A percentile compares a stretch with the other conserved stretches of the same genome.
Evolutionary conservation across 2,888 invertebrate species (phyloP).

Genomic region (Harmothoe impar): DNA sequence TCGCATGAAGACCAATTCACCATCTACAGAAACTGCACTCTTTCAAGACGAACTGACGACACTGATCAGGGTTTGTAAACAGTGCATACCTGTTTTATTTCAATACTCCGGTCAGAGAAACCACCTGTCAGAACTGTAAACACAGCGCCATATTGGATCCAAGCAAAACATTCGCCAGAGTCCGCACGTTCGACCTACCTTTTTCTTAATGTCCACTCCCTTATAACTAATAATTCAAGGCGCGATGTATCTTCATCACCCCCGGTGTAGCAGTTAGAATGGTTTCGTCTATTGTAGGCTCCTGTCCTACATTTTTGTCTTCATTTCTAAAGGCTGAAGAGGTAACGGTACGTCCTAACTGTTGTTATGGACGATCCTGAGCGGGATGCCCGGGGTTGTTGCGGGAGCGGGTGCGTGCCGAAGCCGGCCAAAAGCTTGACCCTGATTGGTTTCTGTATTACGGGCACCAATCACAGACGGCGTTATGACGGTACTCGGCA

Average conservation of each 20-base stretch:
- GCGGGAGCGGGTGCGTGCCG: constrained; percentile 13
- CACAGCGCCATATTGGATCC: constrained; percentile 64
- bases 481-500: constrained; percentile 16
- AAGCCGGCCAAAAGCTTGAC: too few relatives aligned
- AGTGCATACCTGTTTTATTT: not conserved
- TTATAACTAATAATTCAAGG: not conserved
- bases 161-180: constrained; percentile 62
- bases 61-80: too few relatives aligned
- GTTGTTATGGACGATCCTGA: constrained; percentile 56
- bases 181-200: constrained; percentile 13
- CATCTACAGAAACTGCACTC: too few relatives aligned
- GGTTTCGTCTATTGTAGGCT: not conserved
- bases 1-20: too few relatives aligned
- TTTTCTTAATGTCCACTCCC: not conserved
- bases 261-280: not conserved
- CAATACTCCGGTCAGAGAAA: not conserved
- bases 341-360: constrained; percentile 10
- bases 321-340: not conserved
- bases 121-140: constrained; percentile 34
- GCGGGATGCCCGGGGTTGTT: constrained; percentile 16
- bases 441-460: constrained; percentile 70
- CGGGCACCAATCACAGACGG: constrained; percentile 67
- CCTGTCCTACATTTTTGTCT: constrained; percentile 4
- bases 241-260: constrained; percentile 19
- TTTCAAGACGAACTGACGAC: too few relatives aligned